Conservation (phyloP, 2,888 invertebrate genomes). For the Dryococelus australis region DNA sequence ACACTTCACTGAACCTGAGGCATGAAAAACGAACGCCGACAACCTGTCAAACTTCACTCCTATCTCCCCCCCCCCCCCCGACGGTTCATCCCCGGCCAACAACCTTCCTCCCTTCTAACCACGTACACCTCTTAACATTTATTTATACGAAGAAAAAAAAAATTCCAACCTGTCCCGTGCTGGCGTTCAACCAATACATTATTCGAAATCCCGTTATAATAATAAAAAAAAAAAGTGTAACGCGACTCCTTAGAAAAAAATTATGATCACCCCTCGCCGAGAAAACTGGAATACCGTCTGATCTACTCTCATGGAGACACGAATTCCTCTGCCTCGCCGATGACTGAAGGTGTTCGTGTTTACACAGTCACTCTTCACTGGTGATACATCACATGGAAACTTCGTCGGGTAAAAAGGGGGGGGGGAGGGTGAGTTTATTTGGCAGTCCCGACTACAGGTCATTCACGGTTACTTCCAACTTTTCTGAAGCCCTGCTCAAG, state of each 20-base stretch:
- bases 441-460: too few species aligned
- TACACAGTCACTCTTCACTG: neutral
- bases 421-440: too few species aligned
- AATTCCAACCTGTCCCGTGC: neutral
- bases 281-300: neutral
- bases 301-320: neutral
- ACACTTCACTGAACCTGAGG: neutral
- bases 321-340: neutral
- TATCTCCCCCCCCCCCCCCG: neutral
- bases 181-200: neutral
- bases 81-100: too few species aligned
- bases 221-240: neutral
- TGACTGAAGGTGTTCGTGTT: neutral
- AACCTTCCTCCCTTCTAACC: neutral
- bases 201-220: neutral
- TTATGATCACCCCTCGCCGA: neutral
- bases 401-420: too few species aligned
- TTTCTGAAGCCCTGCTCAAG: too few species aligned
- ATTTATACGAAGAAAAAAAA: neutral
- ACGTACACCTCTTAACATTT: neutral
- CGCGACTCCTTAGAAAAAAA: neutral
- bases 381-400: neutral
- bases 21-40: neutral
- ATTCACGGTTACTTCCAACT: too few species aligned
- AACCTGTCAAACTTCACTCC: conserved; percentile 9